phyloP scores from a whole-genome alignment of 2,888 invertebrate species.

The Hemistola chrysoprasaria region DNA sequence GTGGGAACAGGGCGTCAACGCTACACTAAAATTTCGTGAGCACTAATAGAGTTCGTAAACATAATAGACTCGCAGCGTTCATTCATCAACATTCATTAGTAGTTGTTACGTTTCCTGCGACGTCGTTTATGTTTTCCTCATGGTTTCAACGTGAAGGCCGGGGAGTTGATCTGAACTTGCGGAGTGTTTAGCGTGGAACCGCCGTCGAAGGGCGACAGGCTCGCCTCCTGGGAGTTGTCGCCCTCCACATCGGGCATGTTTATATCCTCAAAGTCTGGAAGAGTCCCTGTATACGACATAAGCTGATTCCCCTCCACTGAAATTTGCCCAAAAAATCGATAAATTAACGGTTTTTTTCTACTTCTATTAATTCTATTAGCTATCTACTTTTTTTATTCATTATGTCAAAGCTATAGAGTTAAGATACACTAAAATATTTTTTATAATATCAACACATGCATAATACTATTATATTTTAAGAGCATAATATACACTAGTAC shows the following conservation, averaged over 20 bases:
- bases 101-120: conserved; percentile 28
- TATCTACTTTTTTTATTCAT: neutral
- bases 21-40: no score
- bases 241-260: conserved; percentile 65
- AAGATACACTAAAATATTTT: no score
- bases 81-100: conserved; percentile 14
- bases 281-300: conserved; percentile 80
- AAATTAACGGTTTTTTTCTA: conserved; percentile 22
- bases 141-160: conserved; percentile 53
- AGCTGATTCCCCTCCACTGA: conserved; percentile 81
- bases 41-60: conserved; percentile 16
- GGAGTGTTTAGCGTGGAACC: conserved; percentile 69
- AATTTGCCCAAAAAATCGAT: conserved; percentile 42
- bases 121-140: conserved; percentile 42
- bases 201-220: conserved; percentile 45
- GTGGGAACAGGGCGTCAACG: no score
- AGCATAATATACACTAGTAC: no score
- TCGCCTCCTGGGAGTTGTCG: conserved; percentile 56
- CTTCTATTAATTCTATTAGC: neutral
- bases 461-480: no score
- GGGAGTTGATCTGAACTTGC: conserved; percentile 55
- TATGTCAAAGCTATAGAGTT: no score
- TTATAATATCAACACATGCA: no score
- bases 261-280: conserved; percentile 80
- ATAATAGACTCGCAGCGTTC: conserved; percentile 11